phyloP scores from a whole-genome alignment of 2,113 vertebrate genomes.

The Ailuropoda melanoleuca region DNA sequence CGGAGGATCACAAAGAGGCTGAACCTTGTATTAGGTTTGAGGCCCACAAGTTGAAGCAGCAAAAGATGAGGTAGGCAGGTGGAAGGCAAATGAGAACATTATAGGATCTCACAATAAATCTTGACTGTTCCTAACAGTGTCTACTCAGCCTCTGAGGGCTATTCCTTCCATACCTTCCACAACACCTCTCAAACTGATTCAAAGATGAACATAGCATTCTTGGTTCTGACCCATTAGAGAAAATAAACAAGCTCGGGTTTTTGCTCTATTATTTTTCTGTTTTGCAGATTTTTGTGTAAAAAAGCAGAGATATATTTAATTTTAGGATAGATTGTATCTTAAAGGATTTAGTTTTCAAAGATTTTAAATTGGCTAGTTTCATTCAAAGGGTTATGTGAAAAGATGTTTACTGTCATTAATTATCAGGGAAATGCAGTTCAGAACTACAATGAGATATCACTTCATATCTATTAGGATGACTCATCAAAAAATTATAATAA shows the following conservation, averaged over 20 bases:
- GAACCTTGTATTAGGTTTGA: background rate
- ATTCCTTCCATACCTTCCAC: background rate
- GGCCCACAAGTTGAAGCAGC: background rate
- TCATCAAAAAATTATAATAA: background rate
- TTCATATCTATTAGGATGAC: background rate
- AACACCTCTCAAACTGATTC: background rate
- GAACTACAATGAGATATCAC: background rate
- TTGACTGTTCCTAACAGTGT: background rate
- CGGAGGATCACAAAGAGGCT: background rate
- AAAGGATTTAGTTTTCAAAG: background rate
- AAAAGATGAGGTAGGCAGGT: background rate
- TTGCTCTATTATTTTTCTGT: background rate
- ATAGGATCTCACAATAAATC: background rate
- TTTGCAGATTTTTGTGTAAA: background rate
- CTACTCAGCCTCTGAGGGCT: too few species aligned
- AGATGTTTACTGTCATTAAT: background rate
- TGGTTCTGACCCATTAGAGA: background rate
- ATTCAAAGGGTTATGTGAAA: background rate
- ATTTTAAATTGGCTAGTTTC: background rate
- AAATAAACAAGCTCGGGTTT: background rate
- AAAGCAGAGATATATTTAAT: background rate
- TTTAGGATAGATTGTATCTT: background rate
- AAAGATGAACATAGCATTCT: background rate
- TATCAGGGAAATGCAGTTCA: background rate
- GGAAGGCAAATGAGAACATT: background rate